Base-by-base conservation (phyloP, 2,888 invertebrate genomes). In the Seira sanloemensis region DNA sequence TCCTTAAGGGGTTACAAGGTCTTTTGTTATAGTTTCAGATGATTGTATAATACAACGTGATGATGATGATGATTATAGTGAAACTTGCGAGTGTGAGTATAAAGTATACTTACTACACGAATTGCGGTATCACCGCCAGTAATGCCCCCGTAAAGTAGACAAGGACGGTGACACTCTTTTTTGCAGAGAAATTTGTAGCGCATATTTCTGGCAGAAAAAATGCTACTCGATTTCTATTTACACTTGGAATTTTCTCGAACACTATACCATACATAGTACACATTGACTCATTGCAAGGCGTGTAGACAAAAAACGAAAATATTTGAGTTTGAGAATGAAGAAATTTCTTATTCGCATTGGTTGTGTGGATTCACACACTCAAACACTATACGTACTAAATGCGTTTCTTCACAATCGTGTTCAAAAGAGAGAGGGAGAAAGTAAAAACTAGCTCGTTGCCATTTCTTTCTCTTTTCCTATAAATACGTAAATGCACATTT, bases 81-180 rank as follows among this genome's bases (percentile, higher is more conserved):
- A 37, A 37, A 37, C 37, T 37, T 37, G 37, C 12, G 37, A 37
- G 12, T 9, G 12, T 37, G n/a, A 37, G 25, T 73, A 74, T 25
- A 16, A n/a, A n/a, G n/a, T n/a, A n/a, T n/a, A n/a, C n/a, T n/a
- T n/a, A n/a, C n/a, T n/a, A 2, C 2, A 21, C 50, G 7, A 27
- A 75, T 66, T 79, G 79, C 79, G 54, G 79, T 67, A 73, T 79
- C 67, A 46, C 73, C n/a, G n/a, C n/a, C 79, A 73, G 67, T 66
- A 67, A 73, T 54, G 54, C 62, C 65, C 50, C 71, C 23, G 74
- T 25, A 79, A 73, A 79, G 24, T 62, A 79, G 79, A 79, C 79
- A 79, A 72, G 79, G 79, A 72, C 79, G 50, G 79, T 79, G 79
- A 79, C 79, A 79, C 50, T 37, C 37, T 5, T 37, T 37, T 37